Base-by-base conservation (phyloP, 2,797 vertebrate species). In the Phataginus tricuspis region DNA sequence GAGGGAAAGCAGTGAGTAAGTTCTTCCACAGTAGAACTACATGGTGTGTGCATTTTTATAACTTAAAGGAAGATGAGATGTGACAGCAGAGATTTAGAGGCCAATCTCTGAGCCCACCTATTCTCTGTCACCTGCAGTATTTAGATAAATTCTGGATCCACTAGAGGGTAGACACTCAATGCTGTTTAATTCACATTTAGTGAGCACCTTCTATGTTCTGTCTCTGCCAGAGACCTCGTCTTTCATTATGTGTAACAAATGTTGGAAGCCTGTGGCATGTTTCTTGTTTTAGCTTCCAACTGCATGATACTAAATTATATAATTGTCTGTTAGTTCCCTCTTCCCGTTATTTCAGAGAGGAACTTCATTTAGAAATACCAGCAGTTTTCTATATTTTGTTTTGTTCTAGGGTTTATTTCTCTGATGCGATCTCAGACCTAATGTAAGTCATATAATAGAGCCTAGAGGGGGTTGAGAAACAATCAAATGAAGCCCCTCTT, bases 291-390 rank as follows among this genome's bases (percentile, higher is more conserved):
- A 64, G 45, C 86, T 89, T 86, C 14, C 63, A 69, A 61, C 11
- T 64, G n/a, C 13, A 71, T 0, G 15, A 39, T 13, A 80, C 39
- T 69, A 53, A 90, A n/a, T 74, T 69, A 83, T 21, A 12, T 42
- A 57, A 64, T 59, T 61, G 90, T 77, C 85, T 94, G 31, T 21
- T 72, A 5, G 19, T 42, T 80, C 31, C 39, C 95, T 80, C 83
- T 80, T 86, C 57, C 66, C 7, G 0, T 69, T 86, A 83, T 74
- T 69, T 51, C 85, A 72, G 45, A 89, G 25, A 86, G 45, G 68
- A 89, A 45, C 29, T 69, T 87, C 29, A 83, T 83, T 31, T 93
- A 86, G 71, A 90, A 92, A 92, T 86, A 75, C 21, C 49, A 74
- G 18, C 64, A 45, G 55, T 45, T 64, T 63, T 86, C 61, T 55